A percentile compares a stretch with the other conserved stretches of the same genome.
phyloP scores from a whole-genome alignment of 2,888 invertebrate species.

The Chrysomela aeneicollis region DNA sequence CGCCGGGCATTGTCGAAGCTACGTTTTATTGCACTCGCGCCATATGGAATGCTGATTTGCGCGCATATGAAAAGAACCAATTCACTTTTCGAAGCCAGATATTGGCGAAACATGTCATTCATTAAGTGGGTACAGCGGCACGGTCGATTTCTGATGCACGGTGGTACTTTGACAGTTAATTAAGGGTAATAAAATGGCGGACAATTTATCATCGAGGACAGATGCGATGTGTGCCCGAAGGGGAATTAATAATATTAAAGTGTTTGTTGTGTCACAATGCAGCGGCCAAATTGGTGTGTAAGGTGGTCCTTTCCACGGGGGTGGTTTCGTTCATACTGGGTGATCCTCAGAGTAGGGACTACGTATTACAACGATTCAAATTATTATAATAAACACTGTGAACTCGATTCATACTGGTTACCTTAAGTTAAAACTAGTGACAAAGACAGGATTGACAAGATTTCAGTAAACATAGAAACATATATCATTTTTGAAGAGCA shows the following conservation, averaged over 20 bases:
- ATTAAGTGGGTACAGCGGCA: slow-evolving; percentile 40
- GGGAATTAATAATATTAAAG: slow-evolving; percentile 33
- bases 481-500: too few species aligned
- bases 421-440: too few species aligned
- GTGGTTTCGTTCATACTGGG: too few species aligned
- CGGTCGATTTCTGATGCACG: slow-evolving; percentile 16
- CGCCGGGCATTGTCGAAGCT: slow-evolving; percentile 57
- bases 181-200: slow-evolving; percentile 34
- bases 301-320: slow-evolving; percentile 16
- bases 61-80: slow-evolving; percentile 42
- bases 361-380: too few species aligned
- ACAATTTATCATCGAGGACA: slow-evolving; percentile 33
- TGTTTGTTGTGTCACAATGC: slow-evolving; percentile 27
- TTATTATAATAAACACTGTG: too few species aligned
- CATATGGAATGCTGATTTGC: slow-evolving; percentile 57
- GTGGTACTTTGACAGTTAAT: slow-evolving; percentile 33
- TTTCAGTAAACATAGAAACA: too few species aligned
- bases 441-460: too few species aligned
- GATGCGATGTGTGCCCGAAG: slow-evolving; percentile 28
- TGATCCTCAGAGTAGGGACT: too few species aligned
- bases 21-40: slow-evolving; percentile 54
- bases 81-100: slow-evolving; percentile 45
- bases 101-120: slow-evolving; percentile 49
- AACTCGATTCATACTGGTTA: too few species aligned
- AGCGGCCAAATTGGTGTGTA: slow-evolving; percentile 23